phyloP scores from a whole-genome alignment of 2,888 invertebrate genomes.

The Alloplasta piceator region DNA sequence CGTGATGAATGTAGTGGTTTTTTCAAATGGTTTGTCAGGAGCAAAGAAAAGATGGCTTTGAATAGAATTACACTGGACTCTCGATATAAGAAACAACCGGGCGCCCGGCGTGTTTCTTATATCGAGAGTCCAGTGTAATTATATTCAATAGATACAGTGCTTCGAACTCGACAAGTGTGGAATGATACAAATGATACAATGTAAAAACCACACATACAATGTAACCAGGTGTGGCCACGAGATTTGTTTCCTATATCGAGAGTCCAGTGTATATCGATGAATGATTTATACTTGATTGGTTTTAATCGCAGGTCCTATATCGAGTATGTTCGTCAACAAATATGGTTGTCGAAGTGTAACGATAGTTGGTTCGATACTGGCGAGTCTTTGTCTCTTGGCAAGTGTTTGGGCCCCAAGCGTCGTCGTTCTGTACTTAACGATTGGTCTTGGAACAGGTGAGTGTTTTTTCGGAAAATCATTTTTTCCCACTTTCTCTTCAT shows the following conservation, averaged over 20 bases:
- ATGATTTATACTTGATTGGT: background rate
- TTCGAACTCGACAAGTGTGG: no score
- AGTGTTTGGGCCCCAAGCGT: conserved; percentile 94
- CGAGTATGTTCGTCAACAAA: conserved; percentile 96
- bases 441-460: conserved; percentile 94
- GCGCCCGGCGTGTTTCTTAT: no score
- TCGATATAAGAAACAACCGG: background rate
- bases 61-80: background rate
- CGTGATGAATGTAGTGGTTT: background rate
- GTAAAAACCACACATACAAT: no score
- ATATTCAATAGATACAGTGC: no score
- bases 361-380: conserved; percentile 93
- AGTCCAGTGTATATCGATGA: no score
- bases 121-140: no score
- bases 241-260: no score
- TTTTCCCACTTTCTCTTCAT: background rate
- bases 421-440: conserved; percentile 93
- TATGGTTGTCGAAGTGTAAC: conserved; percentile 97
- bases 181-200: no score
- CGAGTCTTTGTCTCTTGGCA: conserved; percentile 90
- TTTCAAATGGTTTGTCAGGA: background rate
- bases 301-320: conserved; percentile 92
- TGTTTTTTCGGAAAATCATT: conserved; percentile 23
- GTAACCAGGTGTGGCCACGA: no score
- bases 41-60: background rate